A percentile compares a stretch with the other conserved stretches of the same genome.
These are phyloP conservation scores for Chionis minor DNA, from an alignment of 2,113 vertebrate species.

Conservation along the genomic window DNA sequence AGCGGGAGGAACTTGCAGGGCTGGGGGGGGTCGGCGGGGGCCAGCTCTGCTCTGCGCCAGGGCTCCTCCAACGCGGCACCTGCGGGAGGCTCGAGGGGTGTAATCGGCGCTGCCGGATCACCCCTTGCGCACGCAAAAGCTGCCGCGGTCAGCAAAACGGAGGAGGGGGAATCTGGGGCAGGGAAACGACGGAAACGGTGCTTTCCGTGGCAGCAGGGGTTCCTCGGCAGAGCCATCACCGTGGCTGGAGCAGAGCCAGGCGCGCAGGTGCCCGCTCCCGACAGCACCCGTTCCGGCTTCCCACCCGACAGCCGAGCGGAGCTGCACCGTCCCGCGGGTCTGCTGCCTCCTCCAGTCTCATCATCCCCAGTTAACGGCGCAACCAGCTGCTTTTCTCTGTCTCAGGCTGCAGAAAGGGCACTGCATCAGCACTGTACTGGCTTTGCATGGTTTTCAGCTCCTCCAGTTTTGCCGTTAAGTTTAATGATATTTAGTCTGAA, in stretches of 20 bases:
- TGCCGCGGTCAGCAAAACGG: fast-evolving
- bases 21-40: background rate
- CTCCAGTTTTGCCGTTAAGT: background rate
- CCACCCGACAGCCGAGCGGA: background rate
- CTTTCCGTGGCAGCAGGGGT: background rate
- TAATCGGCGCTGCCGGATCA: fast-evolving
- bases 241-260: background rate
- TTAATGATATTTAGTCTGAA: background rate
- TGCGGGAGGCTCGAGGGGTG: background rate
- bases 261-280: background rate
- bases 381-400: background rate
- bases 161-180: background rate
- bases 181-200: background rate
- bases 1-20: fast-evolving
- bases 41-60: background rate
- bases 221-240: background rate
- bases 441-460: background rate
- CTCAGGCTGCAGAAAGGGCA: background rate
- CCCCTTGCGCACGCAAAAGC: fast-evolving
- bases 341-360: fast-evolving
- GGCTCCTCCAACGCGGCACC: background rate
- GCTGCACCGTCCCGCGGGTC: background rate
- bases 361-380: fast-evolving
- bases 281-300: background rate
- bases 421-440: fast-evolving